Evolutionary conservation across 2,888 invertebrate genomes (phyloP), one percentile per base, ranked within the genome.

Genomic region (Orthosia cruda): DNA sequence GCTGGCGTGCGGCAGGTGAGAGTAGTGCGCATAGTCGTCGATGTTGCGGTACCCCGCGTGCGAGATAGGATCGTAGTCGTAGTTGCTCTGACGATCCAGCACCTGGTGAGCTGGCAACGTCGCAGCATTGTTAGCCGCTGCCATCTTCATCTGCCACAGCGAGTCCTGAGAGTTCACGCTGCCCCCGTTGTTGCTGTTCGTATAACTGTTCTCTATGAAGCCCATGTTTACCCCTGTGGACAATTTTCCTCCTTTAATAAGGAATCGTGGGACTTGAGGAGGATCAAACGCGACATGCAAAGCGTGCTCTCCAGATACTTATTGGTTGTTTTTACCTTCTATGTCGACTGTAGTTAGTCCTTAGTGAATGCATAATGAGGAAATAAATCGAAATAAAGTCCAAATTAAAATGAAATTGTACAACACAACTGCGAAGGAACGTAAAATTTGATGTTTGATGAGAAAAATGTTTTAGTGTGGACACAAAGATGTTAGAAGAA

Each of bases 91-190:
- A 70, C 97, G 95, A 87, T 98, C 98, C 74, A 97, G 97, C 89
- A 97, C 97, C 91, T 97, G 92, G 77, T 94, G 94, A 32, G 94
- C 89, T 2, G 92, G 91, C 87, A 94, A 91, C 91, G 97, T 97
- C 70, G 97, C 97, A 69, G 97, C 97, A 86, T 97, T 97, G 89
- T 97, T 98, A 4, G 97, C 97, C n/a, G 98, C 98, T 1, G 98
- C 98, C 97, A 98, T 98, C 95, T 99, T 99, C 97, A 99, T 98
- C 95, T 99, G 99, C 99, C 99, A 99, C 90, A 99, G 96, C 55
- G 99, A 99, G 94, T 99, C 99, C 94, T 99, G 99, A 7, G 99
- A 99, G 96, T 99, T 99, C 74, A 99, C 99, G 89, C 99, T 99
- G 86, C 99, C 99, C n/a, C 99, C 99, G 94, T 99, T 99, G 96